These are phyloP conservation scores for Eptesicus fuscus DNA, from an alignment of 2,113 vertebrate genomes.

Conservation along the genomic window DNA sequence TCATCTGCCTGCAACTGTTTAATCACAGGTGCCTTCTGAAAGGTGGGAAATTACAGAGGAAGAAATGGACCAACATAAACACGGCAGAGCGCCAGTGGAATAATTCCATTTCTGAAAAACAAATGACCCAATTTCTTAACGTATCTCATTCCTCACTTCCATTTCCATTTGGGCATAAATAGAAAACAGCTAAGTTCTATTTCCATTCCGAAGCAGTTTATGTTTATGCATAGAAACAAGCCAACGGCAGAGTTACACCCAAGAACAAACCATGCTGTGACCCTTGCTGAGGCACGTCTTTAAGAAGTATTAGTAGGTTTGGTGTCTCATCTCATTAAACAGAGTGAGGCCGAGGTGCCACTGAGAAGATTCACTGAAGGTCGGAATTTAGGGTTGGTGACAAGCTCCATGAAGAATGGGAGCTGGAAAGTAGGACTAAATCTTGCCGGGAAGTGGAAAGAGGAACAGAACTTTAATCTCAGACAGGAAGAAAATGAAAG, in stretches of 20 bases:
- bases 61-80: background rate
- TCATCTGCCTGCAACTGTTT: slow-evolving; percentile 14
- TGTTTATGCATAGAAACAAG: background rate
- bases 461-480: background rate
- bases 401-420: background rate
- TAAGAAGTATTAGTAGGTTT: background rate
- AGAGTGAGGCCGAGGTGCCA: background rate
- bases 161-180: background rate
- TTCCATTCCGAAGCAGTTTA: background rate
- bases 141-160: no score
- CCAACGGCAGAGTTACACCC: background rate
- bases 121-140: background rate
- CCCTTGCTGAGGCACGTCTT: background rate
- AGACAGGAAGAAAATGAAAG: background rate
- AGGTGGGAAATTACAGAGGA: background rate
- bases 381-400: background rate
- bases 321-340: background rate
- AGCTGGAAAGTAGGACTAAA: background rate
- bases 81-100: background rate
- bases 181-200: background rate
- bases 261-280: background rate
- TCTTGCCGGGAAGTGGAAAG: background rate
- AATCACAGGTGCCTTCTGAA: slow-evolving; percentile 16
- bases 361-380: background rate
- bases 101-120: slow-evolving; percentile 12